Percentiles rank a stretch among this genome's conserved stretches.
phyloP scores from a whole-genome alignment of 1,140 invertebrate genomes.

The Bombus confusus region DNA sequence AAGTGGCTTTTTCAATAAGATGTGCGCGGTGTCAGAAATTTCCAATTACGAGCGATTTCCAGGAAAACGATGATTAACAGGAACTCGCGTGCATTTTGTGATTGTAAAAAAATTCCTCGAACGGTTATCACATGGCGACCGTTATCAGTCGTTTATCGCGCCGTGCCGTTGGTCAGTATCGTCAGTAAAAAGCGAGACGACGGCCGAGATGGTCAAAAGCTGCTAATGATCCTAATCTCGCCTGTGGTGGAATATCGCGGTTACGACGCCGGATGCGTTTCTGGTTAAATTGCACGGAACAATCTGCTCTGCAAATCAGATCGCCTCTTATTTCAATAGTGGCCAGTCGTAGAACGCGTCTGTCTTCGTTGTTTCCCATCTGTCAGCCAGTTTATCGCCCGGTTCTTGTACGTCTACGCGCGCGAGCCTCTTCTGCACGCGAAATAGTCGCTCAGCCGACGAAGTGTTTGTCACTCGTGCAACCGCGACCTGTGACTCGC shows the following conservation, averaged over 20 bases:
- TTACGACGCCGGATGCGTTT: constrained; percentile 30
- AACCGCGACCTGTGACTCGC: too few species aligned
- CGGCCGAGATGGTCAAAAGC: not conserved
- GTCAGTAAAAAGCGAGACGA: not conserved
- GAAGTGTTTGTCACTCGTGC: too few species aligned
- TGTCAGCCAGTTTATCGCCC: too few species aligned
- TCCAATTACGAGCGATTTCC: not conserved
- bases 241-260: constrained; percentile 21
- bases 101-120: not conserved
- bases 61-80: not conserved
- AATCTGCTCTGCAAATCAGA: not conserved
- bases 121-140: not conserved
- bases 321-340: constrained; percentile 10
- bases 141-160: constrained; percentile 32
- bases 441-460: too few species aligned
- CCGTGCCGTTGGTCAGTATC: not conserved
- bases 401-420: too few species aligned
- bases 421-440: too few species aligned
- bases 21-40: too few species aligned
- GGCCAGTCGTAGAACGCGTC: not conserved
- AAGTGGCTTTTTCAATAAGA: too few species aligned
- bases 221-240: constrained; percentile 52
- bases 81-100: not conserved
- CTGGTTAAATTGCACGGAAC: not conserved
- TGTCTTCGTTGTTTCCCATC: not conserved